Evolutionary conservation across 2,888 invertebrate species (phyloP), one percentile per base, ranked within the genome.

Genomic region (Parnassius glacialis): DNA sequence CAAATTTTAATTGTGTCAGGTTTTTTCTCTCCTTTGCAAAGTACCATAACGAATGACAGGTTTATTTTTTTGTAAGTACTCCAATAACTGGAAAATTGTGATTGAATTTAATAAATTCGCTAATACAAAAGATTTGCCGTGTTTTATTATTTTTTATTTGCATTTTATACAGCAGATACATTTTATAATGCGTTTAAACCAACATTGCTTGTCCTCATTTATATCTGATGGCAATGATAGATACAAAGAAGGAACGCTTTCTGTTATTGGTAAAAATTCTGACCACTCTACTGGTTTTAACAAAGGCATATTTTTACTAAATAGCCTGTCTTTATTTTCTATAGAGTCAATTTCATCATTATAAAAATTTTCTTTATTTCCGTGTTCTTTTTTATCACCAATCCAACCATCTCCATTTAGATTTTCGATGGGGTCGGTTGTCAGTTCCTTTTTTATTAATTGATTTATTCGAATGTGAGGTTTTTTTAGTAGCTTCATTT

Each of bases 71-170:
- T 81, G 71, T 84, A 84, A 83, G 79, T 86, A 87, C 84, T 89
- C 88, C 88, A 83, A 86, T 84, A 85, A 84, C 85, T 87, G 83
- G 87, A 86, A 88, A 69, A 81, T 80, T 83, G 88, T 85, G 85
- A 90, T 89, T 89, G 90, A 91, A 91, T 89, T 90, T 87, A 91
- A 90, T 91, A 90, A 91, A 91, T 90, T 91, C 90, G 80, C 87
- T 80, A 85, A 83, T 79, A 76, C 73, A 69, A 83, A 80, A 78
- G 68, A 68, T 58, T 61, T 42, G 16, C 52, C 57, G 76, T 68
- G 78, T 88, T 86, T 89, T 75, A 83, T 84, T 20, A 2, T 87
- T 80, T 63, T 62, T 62, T 44, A 66, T 58, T 58, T 64, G 55
- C 60, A 61, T 68, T 79, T 80, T 71, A 83, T 85, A 78, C 84